A percentile compares a stretch with the other conserved stretches of the same genome.
phyloP scores from a whole-genome alignment of 2,113 vertebrate genomes.

The Brachyhypopomus gauderio region DNA sequence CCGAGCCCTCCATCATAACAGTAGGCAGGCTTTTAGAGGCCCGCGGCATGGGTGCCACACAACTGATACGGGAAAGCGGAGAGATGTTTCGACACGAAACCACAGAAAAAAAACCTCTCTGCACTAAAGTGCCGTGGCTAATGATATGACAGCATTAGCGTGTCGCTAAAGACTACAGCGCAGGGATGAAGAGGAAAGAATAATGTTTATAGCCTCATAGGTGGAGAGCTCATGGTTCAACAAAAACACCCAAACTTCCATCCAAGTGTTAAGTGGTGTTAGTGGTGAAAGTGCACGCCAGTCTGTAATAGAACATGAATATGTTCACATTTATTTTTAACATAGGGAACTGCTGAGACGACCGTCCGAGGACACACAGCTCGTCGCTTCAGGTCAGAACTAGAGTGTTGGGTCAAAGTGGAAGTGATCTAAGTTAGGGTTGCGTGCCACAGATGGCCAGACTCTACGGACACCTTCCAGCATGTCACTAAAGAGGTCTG shows the following conservation, averaged over 20 bases:
- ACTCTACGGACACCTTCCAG: not conserved
- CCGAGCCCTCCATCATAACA: constrained; percentile 48
- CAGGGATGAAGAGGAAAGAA: constrained; percentile 6
- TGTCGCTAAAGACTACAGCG: constrained; percentile 16
- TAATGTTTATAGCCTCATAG: not conserved
- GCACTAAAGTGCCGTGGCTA: constrained; percentile 19
- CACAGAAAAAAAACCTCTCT: constrained; percentile 36
- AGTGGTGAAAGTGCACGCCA: too few species aligned
- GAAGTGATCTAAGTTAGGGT: not conserved
- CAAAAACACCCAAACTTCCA: not conserved
- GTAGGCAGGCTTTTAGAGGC: constrained; percentile 41
- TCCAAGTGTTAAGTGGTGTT: not conserved
- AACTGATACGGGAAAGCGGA: constrained; percentile 41
- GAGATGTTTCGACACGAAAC: constrained; percentile 39
- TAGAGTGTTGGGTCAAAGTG: not conserved
- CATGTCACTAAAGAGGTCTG: not conserved
- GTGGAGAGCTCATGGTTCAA: too few species aligned
- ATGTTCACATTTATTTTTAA: not conserved
- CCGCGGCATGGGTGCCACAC: constrained; percentile 36
- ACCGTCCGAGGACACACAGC: not conserved
- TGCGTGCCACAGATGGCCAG: not conserved
- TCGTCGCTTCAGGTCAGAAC: not conserved
- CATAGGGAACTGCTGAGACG: not conserved
- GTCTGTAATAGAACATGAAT: too few species aligned
- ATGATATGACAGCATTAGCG: constrained; percentile 19